Percentiles rank a stretch among this genome's conserved stretches.
These are phyloP conservation scores for Netelia fuscicornis DNA, from an alignment of 2,888 invertebrate species.

Conservation along the genomic window DNA sequence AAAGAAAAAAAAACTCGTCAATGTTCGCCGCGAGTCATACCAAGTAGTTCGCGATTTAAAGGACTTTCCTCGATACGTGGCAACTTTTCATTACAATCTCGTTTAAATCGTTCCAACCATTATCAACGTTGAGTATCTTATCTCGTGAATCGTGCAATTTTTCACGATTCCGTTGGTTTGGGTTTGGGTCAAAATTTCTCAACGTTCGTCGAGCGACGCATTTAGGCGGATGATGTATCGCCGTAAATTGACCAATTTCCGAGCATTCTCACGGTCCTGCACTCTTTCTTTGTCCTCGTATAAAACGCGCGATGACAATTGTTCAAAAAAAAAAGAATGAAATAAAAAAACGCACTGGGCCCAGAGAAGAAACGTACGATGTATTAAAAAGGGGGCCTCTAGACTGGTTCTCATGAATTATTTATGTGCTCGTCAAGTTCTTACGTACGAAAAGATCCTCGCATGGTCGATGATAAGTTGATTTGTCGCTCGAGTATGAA, in stretches of 20 bases:
- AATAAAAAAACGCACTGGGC: neutral
- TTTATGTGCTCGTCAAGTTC: slow-evolving; percentile 36
- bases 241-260: slow-evolving; percentile 34
- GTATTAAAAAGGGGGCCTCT: slow-evolving; percentile 22
- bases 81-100: slow-evolving; percentile 13
- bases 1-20: too few relatives aligned
- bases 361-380: slow-evolving; percentile 8
- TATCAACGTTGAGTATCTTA: too few relatives aligned
- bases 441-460: neutral
- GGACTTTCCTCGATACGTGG: slow-evolving; percentile 31
- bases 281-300: slow-evolving; percentile 36
- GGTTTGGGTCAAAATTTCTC: neutral
- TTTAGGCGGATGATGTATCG: slow-evolving; percentile 9
- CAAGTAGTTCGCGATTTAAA: neutral
- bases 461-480: neutral
- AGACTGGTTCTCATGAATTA: slow-evolving; percentile 44
- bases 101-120: neutral
- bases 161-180: neutral
- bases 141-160: neutral
- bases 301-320: too few relatives aligned
- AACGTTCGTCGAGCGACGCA: neutral
- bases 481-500: neutral
- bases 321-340: slow-evolving; percentile 2
- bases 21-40: neutral
- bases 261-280: slow-evolving; percentile 53